phyloP scores from a whole-genome alignment of 2,113 vertebrate species.

The Pithys albifrons region DNA sequence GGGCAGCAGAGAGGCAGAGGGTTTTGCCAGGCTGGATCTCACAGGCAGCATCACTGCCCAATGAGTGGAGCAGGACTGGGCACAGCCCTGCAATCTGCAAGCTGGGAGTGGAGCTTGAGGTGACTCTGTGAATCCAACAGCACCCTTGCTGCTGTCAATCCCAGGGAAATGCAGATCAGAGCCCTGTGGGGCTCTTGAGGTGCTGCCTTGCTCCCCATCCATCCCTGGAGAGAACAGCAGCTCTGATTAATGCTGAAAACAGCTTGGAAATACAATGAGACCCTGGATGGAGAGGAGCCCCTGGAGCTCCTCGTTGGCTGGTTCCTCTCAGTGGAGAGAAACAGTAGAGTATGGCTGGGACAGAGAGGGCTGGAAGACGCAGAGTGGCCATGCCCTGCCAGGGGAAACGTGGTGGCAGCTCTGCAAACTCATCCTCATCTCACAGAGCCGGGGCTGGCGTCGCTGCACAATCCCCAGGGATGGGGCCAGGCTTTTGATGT shows the following conservation, averaged over 20 bases:
- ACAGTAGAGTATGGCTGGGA: fast-evolving
- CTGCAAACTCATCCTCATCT: background rate
- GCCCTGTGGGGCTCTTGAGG: background rate
- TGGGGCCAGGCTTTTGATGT: background rate
- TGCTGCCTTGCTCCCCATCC: background rate
- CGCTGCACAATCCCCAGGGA: background rate
- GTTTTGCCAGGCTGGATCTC: background rate
- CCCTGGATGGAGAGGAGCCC: background rate
- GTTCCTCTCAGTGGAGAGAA: fast-evolving
- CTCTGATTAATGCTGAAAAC: background rate
- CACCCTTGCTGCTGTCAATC: background rate
- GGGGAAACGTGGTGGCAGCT: background rate
- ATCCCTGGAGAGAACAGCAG: background rate
- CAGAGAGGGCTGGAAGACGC: background rate
- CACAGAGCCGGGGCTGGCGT: background rate
- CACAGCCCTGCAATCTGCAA: background rate
- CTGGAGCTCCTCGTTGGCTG: background rate
- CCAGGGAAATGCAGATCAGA: background rate
- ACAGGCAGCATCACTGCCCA: fast-evolving
- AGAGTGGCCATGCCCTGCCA: background rate
- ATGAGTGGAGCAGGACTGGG: background rate
- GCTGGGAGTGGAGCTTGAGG: background rate
- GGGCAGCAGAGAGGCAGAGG: background rate
- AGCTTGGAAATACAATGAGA: background rate
- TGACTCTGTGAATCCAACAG: background rate